Evolutionary conservation across 2,888 invertebrate species (phyloP), one percentile per base, ranked within the genome.

Genomic region (Criorhina ranunculi): DNA sequence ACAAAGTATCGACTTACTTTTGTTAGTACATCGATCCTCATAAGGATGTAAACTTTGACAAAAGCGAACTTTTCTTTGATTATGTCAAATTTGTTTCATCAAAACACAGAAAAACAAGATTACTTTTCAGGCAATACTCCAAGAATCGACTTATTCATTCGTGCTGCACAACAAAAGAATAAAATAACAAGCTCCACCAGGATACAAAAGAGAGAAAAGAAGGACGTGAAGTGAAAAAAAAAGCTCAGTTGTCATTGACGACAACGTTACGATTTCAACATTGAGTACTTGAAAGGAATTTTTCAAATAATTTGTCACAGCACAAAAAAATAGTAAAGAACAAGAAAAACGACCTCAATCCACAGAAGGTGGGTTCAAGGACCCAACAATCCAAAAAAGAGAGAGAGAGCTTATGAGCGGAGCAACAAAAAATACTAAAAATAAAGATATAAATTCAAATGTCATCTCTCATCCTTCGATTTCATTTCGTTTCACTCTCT

Each of bases 221-320:
- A 1, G 31, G 44, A 17, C 19, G 1, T 29, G n/a, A 24, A 33
- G 33, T 40, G 33, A 69, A 77, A 59, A 77, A 69, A 77, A 59
- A 77, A 77, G 60, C 77, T 55, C 60, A 62, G 53, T 59, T 29
- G 42, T 49, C 42, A 49, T 42, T 44, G 31, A 64, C 40, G 49
- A 67, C 60, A 80, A 62, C 40, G n/a, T n/a, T n/a, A n/a, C n/a
- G 40, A 29, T 49, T 57, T 51, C 42, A 24, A 42, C 57, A 64
- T 19, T 17, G 44, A 59, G 40, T 55, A 46, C 51, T 66, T 78
- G 57, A 79, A 72, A 72, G 51, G 72, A 79, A 72, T 72, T 67
- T 78, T 46, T 31, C 42, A 46, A 79, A 83, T 79, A 79, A 83
- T 79, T 83, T 83, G 78, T 79, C 73, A 83, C 67, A 67, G 70